Evolutionary conservation across 2,113 vertebrate species (phyloP).

Genomic region (Loxodonta africana): DNA sequence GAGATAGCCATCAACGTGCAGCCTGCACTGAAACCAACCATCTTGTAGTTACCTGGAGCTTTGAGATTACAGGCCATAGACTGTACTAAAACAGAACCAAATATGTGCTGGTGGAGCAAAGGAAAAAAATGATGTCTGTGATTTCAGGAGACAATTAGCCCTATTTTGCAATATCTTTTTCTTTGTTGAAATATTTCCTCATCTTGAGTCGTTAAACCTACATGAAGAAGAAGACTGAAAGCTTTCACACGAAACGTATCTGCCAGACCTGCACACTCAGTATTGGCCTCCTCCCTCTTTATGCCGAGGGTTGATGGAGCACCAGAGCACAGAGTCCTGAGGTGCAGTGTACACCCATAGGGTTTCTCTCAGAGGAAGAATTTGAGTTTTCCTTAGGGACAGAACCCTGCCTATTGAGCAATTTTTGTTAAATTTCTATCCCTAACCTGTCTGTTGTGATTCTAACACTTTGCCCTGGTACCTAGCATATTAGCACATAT

Average conservation of each 20-base stretch:
- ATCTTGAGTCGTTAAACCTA: neutral
- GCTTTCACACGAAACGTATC: neutral
- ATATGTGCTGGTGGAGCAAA: neutral
- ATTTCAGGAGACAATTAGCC: neutral
- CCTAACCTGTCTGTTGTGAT: neutral
- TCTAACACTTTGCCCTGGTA: neutral
- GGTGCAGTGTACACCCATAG: neutral
- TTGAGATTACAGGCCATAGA: neutral
- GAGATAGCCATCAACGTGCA: neutral
- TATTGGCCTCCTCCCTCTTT: neutral
- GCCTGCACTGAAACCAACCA: neutral
- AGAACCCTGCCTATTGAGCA: neutral
- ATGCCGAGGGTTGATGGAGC: neutral
- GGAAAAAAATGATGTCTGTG: neutral
- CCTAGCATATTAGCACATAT: neutral
- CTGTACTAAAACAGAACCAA: neutral
- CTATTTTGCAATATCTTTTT: neutral
- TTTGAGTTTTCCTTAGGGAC: neutral
- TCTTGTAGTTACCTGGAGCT: neutral
- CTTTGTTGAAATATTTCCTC: slow-evolving; percentile 1
- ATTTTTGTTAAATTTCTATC: neutral
- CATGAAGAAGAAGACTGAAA: neutral
- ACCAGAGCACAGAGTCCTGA: neutral
- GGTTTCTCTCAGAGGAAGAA: neutral
- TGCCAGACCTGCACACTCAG: neutral